phyloP scores from a whole-genome alignment of 2,888 invertebrate species.

The Diarsia mendica region DNA sequence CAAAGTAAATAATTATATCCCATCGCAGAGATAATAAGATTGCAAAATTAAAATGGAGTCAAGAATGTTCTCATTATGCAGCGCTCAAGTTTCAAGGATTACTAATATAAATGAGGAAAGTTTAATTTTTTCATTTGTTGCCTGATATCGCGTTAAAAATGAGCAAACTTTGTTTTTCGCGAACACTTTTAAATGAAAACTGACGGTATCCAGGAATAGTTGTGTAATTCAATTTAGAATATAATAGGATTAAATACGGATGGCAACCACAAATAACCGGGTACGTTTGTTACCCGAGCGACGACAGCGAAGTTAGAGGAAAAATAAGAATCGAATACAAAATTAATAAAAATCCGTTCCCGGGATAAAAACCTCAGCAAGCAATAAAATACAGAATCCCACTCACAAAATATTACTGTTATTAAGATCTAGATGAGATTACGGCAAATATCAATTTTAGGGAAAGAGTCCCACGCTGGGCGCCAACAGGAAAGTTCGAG shows the following conservation, averaged over 20 bases:
- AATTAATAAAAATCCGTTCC: slow-evolving; percentile 27
- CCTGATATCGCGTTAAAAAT: slow-evolving; percentile 39
- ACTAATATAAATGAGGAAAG: slow-evolving; percentile 55
- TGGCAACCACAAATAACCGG: slow-evolving; percentile 21
- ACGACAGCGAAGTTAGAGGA: not conserved
- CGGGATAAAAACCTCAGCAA: slow-evolving; percentile 23
- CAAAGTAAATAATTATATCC: slow-evolving; percentile 41
- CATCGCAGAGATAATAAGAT: slow-evolving; percentile 50
- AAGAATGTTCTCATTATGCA: slow-evolving; percentile 53
- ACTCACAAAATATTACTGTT: slow-evolving; percentile 39
- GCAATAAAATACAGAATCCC: slow-evolving; percentile 46
- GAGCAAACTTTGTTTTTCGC: slow-evolving; percentile 38
- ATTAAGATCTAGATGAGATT: slow-evolving; percentile 58
- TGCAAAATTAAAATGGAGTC: slow-evolving; percentile 54
- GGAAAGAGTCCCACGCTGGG: slow-evolving; percentile 61
- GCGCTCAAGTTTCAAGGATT: slow-evolving; percentile 38
- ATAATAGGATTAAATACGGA: slow-evolving; percentile 36
- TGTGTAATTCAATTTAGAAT: slow-evolving; percentile 28
- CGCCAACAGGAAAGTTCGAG: slow-evolving; percentile 60
- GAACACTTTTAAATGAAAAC: slow-evolving; percentile 29
- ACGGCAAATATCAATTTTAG: slow-evolving; percentile 44
- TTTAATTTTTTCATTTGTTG: slow-evolving; percentile 45
- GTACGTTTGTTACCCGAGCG: slow-evolving; percentile 1
- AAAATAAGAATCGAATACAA: slow-evolving; percentile 27
- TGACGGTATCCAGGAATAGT: slow-evolving; percentile 27